Conservation (phyloP, 2,113 vertebrate species). For the Pseudopodoces humilis region DNA sequence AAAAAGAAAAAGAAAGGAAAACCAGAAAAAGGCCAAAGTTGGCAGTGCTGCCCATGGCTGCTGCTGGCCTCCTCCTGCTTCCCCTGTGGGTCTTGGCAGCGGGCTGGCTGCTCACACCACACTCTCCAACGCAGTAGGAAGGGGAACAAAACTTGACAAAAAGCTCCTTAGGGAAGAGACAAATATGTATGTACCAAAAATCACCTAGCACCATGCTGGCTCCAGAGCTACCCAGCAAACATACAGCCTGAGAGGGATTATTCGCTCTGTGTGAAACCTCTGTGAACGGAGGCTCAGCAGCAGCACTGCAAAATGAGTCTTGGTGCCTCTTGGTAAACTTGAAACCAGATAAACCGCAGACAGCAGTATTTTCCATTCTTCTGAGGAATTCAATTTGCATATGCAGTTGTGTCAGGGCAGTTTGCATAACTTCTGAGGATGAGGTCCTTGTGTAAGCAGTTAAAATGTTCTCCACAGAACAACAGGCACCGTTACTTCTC, state of each 20-base stretch:
- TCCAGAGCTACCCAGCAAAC: rapidly evolving
- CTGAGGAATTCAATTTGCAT: conserved; percentile 68
- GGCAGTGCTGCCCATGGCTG: background rate
- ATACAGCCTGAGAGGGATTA: background rate
- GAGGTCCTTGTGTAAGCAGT: background rate
- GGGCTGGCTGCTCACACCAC: background rate
- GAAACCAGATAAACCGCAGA: conserved; percentile 75
- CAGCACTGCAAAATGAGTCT: conserved; percentile 40
- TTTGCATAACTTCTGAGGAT: conserved; percentile 55
- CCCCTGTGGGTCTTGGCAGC: background rate
- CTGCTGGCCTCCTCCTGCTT: background rate
- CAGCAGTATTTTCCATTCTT: conserved; percentile 76
- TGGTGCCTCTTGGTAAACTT: conserved; percentile 53
- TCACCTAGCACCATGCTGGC: rapidly evolving
- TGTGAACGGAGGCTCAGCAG: background rate
- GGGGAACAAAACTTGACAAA: background rate
- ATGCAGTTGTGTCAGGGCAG: conserved; percentile 24
- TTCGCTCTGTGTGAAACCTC: background rate
- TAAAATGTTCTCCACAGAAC: background rate
- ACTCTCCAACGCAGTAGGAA: rapidly evolving
- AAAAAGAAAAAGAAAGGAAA: background rate
- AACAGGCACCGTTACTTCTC: background rate
- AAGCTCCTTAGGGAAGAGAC: background rate
- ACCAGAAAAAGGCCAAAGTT: background rate
- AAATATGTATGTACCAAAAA: rapidly evolving